These are phyloP conservation scores for Psococerastis gibbosa DNA, from an alignment of 2,888 invertebrate species.

Conservation along the genomic window DNA sequence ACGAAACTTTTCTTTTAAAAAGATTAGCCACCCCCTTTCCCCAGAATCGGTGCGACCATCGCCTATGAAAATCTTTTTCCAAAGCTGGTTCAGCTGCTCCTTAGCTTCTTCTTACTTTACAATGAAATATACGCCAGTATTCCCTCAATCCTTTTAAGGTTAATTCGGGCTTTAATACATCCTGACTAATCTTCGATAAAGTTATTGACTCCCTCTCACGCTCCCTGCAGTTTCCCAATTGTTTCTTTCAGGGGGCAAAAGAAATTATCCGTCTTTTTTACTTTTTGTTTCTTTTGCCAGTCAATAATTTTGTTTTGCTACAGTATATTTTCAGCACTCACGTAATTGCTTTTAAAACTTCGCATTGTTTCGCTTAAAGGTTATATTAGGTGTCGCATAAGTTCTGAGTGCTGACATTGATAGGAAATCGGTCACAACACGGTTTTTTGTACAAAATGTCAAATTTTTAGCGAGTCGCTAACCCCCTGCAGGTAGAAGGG, in stretches of 20 bases:
- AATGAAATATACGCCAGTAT: constrained; percentile 1
- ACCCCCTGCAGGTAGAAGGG: too few species aligned
- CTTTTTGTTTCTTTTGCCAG: background rate
- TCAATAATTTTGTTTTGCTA: too few species aligned
- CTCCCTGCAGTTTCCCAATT: background rate
- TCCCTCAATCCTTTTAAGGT: constrained; percentile 10
- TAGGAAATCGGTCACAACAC: too few species aligned
- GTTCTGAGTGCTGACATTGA: too few species aligned
- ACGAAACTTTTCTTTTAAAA: constrained; percentile 11
- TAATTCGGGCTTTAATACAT: constrained; percentile 10
- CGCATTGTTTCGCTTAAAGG: too few species aligned
- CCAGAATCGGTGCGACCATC: background rate
- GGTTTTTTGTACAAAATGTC: too few species aligned
- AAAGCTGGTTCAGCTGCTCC: too few species aligned
- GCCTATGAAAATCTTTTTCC: too few species aligned
- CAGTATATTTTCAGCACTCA: background rate
- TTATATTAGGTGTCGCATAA: too few species aligned
- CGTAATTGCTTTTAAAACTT: too few species aligned
- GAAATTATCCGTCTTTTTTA: background rate
- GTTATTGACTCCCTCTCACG: constrained; percentile 8
- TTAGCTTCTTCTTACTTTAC: too few species aligned
- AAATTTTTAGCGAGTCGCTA: too few species aligned
- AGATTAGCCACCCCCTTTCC: constrained; percentile 6
- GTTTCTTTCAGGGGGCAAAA: background rate
- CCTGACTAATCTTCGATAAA: constrained; percentile 11